These are phyloP conservation scores for Gadus chalcogrammus DNA, from an alignment of 2,113 vertebrate species.

Conservation along the genomic window DNA sequence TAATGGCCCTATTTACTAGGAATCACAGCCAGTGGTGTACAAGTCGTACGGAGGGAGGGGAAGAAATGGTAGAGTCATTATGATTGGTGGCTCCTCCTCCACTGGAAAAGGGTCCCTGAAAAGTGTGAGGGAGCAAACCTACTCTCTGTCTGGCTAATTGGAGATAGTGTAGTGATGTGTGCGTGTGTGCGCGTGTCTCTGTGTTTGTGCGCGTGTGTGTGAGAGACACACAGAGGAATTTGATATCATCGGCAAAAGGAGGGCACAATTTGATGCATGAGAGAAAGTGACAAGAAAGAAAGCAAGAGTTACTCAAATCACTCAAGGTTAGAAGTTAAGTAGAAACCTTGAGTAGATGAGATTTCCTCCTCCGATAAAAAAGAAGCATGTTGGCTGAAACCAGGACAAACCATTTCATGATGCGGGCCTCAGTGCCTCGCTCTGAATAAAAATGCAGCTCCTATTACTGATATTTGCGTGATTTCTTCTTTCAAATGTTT, in stretches of 20 bases:
- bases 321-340: slow-evolving; percentile 15
- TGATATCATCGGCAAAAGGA: neutral
- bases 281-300: neutral
- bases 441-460: slow-evolving; percentile 36
- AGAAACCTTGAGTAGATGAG: neutral
- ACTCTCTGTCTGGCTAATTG: slow-evolving; percentile 16
- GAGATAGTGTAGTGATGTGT: slow-evolving; percentile 6
- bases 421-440: slow-evolving; percentile 26
- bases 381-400: slow-evolving; percentile 11
- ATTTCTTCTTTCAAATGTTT: slow-evolving; percentile 47
- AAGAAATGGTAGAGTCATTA: slow-evolving; percentile 26
- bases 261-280: neutral
- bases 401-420: slow-evolving; percentile 29
- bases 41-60: slow-evolving; percentile 16
- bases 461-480: slow-evolving; percentile 35
- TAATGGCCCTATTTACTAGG: slow-evolving; percentile 26
- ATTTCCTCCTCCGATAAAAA: slow-evolving; percentile 31
- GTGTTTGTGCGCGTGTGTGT: neutral
- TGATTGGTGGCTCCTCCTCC: slow-evolving; percentile 18
- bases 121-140: slow-evolving; percentile 18
- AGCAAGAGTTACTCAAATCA: no score
- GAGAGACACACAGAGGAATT: slow-evolving; percentile 1
- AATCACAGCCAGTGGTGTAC: slow-evolving; percentile 20
- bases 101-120: neutral
- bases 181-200: neutral